These are phyloP conservation scores for Xiphias gladius DNA, from an alignment of 2,113 vertebrate species.

Conservation along the genomic window DNA sequence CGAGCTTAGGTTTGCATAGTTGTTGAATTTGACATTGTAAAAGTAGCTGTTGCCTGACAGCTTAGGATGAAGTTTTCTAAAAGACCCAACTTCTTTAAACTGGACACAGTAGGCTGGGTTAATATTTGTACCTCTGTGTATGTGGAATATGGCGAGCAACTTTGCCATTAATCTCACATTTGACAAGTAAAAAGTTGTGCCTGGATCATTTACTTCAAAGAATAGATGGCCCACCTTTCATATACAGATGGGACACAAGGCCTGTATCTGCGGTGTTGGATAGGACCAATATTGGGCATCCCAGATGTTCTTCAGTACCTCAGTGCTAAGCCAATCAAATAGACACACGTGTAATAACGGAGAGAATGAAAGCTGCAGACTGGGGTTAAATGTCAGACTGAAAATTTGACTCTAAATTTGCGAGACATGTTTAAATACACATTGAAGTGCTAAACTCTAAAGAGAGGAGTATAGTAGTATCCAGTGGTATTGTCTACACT, in stretches of 20 bases:
- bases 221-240: background rate
- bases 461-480: background rate
- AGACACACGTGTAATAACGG: conserved; percentile 49
- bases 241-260: background rate
- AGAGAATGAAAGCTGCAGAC: background rate
- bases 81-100: background rate
- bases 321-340: background rate
- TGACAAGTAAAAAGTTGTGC: background rate
- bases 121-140: background rate
- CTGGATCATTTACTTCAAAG: background rate
- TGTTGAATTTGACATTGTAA: background rate
- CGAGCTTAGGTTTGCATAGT: background rate
- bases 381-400: background rate
- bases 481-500: background rate
- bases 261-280: background rate
- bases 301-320: background rate
- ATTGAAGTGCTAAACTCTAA: background rate
- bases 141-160: background rate
- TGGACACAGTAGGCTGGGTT: background rate
- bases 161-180: background rate
- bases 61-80: background rate
- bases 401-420: background rate
- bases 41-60: background rate
- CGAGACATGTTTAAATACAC: background rate
- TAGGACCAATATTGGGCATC: background rate